phyloP scores from a whole-genome alignment of 2,797 vertebrate species.

The Anabacerthia variegaticeps region DNA sequence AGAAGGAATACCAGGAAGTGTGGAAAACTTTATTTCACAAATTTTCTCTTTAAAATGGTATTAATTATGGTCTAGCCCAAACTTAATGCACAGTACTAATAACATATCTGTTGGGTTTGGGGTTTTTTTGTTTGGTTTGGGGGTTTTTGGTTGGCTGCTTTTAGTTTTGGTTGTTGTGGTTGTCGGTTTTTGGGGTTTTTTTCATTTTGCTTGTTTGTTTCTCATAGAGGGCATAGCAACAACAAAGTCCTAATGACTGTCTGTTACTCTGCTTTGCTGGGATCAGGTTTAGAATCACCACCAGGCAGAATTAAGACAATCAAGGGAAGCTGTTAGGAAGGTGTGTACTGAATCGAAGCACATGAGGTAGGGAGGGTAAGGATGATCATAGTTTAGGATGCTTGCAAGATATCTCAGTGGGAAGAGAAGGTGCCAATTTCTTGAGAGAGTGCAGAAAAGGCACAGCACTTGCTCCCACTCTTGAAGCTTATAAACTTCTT shows the following conservation, averaged over 20 bases:
- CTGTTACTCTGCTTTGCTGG: neutral
- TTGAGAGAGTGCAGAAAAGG: neutral
- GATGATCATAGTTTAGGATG: neutral
- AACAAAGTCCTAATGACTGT: neutral
- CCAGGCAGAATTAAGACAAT: neutral
- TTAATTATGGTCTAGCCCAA: neutral
- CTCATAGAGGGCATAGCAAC: neutral
- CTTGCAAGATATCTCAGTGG: neutral
- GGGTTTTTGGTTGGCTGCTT: neutral
- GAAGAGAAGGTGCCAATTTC: neutral
- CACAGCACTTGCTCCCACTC: neutral
- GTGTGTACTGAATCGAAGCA: neutral
- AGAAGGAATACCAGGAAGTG: neutral
- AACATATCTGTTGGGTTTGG: neutral
- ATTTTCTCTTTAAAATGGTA: neutral
- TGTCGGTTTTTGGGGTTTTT: neutral
- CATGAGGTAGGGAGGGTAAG: neutral
- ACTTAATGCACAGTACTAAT: neutral
- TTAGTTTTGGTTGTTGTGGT: neutral
- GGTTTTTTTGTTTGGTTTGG: neutral
- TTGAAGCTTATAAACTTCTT: neutral
- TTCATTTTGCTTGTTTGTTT: neutral
- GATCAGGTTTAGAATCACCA: neutral
- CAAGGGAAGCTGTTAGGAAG: neutral
- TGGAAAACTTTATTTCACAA: neutral